Evolutionary conservation across 2,888 invertebrate species (phyloP).

Genomic region (Cephonodes hylas): DNA sequence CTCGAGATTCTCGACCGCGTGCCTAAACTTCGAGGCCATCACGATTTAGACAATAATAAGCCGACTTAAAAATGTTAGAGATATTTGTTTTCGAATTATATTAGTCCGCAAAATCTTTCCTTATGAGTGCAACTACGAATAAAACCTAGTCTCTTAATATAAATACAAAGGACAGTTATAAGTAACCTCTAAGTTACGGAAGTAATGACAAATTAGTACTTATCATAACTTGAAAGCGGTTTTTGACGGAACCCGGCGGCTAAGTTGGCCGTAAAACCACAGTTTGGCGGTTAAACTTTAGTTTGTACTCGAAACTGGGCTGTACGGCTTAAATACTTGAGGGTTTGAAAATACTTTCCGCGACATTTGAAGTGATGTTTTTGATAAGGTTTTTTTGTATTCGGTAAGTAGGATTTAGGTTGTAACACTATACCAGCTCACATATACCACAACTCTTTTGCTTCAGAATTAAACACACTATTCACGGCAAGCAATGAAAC

Average conservation of each 20-base stretch:
- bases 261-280: conserved; percentile 6
- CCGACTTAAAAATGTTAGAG: too few relatives aligned
- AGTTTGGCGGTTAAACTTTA: conserved; percentile 17
- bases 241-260: conserved; percentile 4
- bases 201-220: conserved; percentile 17
- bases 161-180: not conserved
- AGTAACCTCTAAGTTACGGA: not conserved
- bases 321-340: not conserved
- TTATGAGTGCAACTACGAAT: not conserved
- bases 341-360: not conserved
- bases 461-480: too few relatives aligned
- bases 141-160: not conserved
- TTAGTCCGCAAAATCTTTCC: too few relatives aligned
- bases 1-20: too few relatives aligned
- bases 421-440: too few relatives aligned
- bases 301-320: not conserved
- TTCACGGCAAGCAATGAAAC: too few relatives aligned
- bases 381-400: too few relatives aligned
- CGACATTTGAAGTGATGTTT: not conserved
- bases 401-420: too few relatives aligned
- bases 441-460: too few relatives aligned
- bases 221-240: conserved; percentile 26
- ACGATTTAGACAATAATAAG: too few relatives aligned
- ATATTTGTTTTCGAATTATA: too few relatives aligned
- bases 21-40: too few relatives aligned